Percentiles rank a stretch among this genome's conserved stretches.
Evolutionary conservation across 2,113 vertebrate genomes (phyloP).

Genomic region (Chelonoidis abingdonii): DNA sequence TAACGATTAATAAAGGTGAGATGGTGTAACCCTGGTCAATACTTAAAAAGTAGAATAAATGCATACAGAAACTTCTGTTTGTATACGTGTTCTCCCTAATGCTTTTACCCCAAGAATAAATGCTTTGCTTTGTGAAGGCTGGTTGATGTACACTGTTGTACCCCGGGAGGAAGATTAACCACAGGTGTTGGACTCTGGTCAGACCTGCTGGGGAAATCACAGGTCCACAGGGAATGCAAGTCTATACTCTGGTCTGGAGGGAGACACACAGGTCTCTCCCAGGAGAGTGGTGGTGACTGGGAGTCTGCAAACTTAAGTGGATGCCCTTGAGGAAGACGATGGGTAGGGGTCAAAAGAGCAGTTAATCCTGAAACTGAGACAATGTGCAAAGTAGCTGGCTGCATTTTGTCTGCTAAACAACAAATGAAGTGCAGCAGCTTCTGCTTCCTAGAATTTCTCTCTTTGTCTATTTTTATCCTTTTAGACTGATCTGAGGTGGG

Average conservation of each 20-base stretch:
- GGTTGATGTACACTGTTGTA: not conserved
- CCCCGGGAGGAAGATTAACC: not conserved
- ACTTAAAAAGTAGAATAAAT: not conserved
- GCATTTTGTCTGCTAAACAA: not conserved
- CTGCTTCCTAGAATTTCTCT: not conserved
- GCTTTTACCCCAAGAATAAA: no score
- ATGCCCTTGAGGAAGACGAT: not conserved
- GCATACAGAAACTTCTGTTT: not conserved
- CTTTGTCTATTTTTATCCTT: not conserved
- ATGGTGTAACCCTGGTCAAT: not conserved
- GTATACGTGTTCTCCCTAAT: no score
- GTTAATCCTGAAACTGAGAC: not conserved
- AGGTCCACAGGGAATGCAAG: not conserved
- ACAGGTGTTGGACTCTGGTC: not conserved
- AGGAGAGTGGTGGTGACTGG: not conserved
- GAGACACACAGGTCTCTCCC: not conserved
- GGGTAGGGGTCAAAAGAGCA: not conserved
- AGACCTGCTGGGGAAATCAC: not conserved
- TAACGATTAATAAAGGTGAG: not conserved
- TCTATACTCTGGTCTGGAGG: not conserved
- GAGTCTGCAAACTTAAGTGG: not conserved
- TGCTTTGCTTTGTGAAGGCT: no score
- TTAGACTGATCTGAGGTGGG: not conserved
- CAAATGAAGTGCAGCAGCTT: not conserved
- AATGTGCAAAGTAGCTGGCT: not conserved